Base-by-base conservation (phyloP, 2,888 invertebrate genomes). In the Bibio marci region DNA sequence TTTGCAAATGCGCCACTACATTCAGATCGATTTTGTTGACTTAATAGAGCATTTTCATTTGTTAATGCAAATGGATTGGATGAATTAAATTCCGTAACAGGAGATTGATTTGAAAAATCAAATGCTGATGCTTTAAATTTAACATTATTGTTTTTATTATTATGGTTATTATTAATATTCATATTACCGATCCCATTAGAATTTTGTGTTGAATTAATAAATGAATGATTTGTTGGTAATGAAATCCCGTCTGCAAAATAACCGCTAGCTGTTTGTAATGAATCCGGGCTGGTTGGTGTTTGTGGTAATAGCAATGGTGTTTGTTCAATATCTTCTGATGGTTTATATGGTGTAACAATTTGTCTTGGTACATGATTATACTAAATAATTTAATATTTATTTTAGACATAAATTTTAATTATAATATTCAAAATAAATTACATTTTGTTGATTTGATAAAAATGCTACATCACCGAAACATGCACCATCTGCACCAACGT, bases 401-500 rank as follows among this genome's bases (percentile, higher is more conserved):
- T 22, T 37, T 30, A 19, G 26, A 18, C 31, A 27, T 28, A 5
- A 28, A 28, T 40, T 35, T 17, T 12, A 19, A 35, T 22, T 15
- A 33, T 15, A 26, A 31, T 4, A 14, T n/a, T 32, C 11, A 19
- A 19, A 37, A 25, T 26, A 65, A 64, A 47, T 53, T 54, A 62
- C 61, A 49, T 56, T 62, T 48, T 61, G 61, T 3, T 61, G 54
- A 43, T 55, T 62, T 34, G 61, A 60, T 14, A 73, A 54, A 49
- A 73, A 71, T 3, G 73, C 67, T 42, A 98, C 77, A 59, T 98
- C 92, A 3, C 97, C 97, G 60, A 98, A 98, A 55, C 87, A 87
- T 22, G 91, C 90, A 1, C 97, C 97, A 59, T 98, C 97, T 32
- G 92, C 69, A 1, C 97, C 97, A 11, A 98, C 90, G 58, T 98